These are phyloP conservation scores for Lepidochrysops patricia DNA, from an alignment of 2,888 invertebrate species.

Conservation along the genomic window DNA sequence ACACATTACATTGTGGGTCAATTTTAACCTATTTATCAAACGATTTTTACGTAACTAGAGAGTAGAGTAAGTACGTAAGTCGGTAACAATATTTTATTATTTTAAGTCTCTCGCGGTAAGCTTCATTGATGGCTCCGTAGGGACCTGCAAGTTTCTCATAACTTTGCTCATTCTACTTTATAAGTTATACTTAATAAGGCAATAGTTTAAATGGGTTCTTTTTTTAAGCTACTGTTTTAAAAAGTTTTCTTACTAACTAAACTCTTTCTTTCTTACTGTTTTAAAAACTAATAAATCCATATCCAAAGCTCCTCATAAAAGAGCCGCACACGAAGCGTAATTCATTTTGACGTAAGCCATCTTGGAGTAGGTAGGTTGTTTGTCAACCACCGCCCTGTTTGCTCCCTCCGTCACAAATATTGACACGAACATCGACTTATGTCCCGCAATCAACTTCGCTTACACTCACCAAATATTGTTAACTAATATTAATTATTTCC, in stretches of 20 bases:
- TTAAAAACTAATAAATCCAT: background rate
- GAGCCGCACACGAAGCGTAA: conserved; percentile 27
- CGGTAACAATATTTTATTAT: no score
- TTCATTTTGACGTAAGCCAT: conserved; percentile 40
- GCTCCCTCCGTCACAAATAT: conserved; percentile 46
- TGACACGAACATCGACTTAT: conserved; percentile 45
- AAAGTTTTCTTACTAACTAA: background rate
- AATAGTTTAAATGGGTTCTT: background rate
- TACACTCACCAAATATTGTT: conserved; percentile 14
- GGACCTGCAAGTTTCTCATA: background rate
- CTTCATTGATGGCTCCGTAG: background rate
- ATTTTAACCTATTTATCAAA: no score
- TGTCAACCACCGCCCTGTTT: conserved; percentile 37
- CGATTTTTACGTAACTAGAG: no score
- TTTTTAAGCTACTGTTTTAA: background rate
- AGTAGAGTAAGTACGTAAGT: no score
- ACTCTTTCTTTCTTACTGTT: background rate
- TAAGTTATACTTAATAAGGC: background rate
- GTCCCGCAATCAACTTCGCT: conserved; percentile 38
- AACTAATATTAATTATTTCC: conserved; percentile 1
- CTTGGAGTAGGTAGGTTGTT: conserved; percentile 39
- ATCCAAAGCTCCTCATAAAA: background rate
- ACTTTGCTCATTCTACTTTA: background rate
- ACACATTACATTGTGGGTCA: no score
- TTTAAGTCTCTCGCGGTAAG: background rate